Percentiles rank a stretch among this genome's conserved stretches.
Conservation (phyloP, 2,113 vertebrate genomes). For the Salvator merianae region DNA sequence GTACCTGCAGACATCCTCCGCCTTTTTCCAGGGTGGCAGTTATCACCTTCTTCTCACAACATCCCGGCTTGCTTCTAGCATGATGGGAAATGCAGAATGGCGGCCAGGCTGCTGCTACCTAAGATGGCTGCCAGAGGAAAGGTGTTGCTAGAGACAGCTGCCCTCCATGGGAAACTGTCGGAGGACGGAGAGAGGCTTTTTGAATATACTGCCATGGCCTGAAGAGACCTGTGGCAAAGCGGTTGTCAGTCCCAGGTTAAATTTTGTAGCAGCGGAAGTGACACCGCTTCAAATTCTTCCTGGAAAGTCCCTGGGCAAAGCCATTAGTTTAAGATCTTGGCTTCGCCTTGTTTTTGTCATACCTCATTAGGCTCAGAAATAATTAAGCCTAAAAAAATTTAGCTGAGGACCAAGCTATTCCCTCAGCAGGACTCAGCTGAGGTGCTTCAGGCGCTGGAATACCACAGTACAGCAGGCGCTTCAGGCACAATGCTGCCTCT, state of each 20-base stretch:
- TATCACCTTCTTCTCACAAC: too few relatives aligned
- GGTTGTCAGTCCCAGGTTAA: conserved; percentile 22
- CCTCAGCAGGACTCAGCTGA: conserved; percentile 31
- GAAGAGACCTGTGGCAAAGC: not conserved
- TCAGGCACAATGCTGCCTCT: not conserved
- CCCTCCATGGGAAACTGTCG: not conserved
- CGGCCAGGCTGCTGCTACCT: too few relatives aligned
- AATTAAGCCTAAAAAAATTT: not conserved
- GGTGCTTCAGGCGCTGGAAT: rapidly evolving
- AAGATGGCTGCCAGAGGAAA: too few relatives aligned
- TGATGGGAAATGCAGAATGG: too few relatives aligned
- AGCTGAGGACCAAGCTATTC: not conserved
- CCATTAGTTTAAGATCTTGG: conserved; percentile 18
- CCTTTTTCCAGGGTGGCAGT: too few relatives aligned
- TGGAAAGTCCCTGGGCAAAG: conserved; percentile 27
- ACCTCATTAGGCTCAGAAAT: not conserved
- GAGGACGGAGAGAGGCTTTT: not conserved
- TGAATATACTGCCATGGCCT: not conserved
- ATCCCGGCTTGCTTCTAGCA: too few relatives aligned
- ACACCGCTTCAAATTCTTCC: conserved; percentile 29
- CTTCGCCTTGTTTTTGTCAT: not conserved
- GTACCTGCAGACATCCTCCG: too few relatives aligned
- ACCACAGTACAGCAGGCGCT: not conserved
- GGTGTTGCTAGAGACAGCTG: not conserved
- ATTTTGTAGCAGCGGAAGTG: conserved; percentile 6